A percentile compares a stretch with the other conserved stretches of the same genome.
phyloP scores from a whole-genome alignment of 2,888 invertebrate species.

The Cryptophagus acutangulus region DNA sequence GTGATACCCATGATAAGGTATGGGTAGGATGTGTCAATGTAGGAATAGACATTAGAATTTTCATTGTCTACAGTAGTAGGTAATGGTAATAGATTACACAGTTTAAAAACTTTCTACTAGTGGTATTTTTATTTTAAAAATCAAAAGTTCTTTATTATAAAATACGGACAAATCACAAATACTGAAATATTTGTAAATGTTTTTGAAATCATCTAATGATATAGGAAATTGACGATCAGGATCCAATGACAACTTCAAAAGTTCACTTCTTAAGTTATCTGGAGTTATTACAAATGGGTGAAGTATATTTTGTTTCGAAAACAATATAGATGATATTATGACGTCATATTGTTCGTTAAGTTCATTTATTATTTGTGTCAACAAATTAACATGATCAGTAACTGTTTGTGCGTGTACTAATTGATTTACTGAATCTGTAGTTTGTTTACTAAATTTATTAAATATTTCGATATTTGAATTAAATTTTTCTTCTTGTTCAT shows the following conservation, averaged over 20 bases:
- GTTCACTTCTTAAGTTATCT: constrained; percentile 7
- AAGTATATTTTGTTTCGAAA: constrained; percentile 13
- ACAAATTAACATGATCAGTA: constrained; percentile 1
- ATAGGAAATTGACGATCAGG: constrained; percentile 1
- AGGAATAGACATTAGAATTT: no score
- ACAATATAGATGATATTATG: constrained; percentile 11
- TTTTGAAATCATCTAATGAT: neutral
- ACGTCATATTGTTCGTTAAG: constrained; percentile 6
- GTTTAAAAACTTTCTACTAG: no score
- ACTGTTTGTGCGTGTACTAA: neutral
- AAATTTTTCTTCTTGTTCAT: constrained; percentile 14
- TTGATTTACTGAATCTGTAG: neutral
- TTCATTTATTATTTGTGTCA: neutral
- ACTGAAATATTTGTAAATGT: constrained; percentile 4
- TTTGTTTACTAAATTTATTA: constrained; percentile 3
- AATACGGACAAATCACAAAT: no score
- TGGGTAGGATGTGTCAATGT: no score
- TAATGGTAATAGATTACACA: no score
- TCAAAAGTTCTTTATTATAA: no score
- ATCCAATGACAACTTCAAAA: constrained; percentile 9
- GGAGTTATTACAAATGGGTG: constrained; percentile 14
- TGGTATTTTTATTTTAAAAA: no score
- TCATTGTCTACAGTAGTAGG: no score
- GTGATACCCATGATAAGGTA: no score
- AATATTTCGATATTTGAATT: neutral